These are phyloP conservation scores for Himalopsyche japonica DNA, from an alignment of 2,888 invertebrate genomes.

Conservation along the genomic window DNA sequence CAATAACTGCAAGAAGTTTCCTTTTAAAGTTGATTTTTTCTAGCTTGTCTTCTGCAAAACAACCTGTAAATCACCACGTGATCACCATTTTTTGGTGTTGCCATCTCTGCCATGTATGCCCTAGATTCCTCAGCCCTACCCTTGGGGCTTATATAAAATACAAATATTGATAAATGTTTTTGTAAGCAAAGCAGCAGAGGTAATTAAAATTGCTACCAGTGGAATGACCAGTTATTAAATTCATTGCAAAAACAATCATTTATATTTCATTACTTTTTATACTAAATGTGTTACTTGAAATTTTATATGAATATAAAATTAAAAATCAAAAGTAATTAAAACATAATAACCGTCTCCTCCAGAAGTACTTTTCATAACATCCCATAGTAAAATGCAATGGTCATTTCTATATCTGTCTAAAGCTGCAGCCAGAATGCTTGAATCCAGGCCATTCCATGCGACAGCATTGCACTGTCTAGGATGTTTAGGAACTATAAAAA, in stretches of 20 bases:
- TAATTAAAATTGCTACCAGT: neutral
- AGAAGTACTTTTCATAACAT: conserved; percentile 64
- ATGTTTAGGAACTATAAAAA: conserved; percentile 74
- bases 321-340: neutral
- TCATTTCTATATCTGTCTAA: conserved; percentile 90
- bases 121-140: no score
- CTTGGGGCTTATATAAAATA: no score
- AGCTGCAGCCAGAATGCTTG: conserved; percentile 81
- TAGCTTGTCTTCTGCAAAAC: no score
- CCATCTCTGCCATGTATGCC: no score
- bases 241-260: no score
- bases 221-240: neutral
- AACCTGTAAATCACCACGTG: no score
- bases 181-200: neutral
- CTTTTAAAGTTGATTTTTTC: no score
- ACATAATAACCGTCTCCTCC: conserved; percentile 35
- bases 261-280: neutral
- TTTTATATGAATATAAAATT: no score
- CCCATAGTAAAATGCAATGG: conserved; percentile 88
- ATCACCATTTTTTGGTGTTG: no score
- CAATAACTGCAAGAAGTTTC: no score
- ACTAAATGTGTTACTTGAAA: no score
- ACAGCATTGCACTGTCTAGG: conserved; percentile 84
- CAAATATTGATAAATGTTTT: no score
- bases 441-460: conserved; percentile 84